Base-by-base conservation (phyloP, 2,888 invertebrate genomes). In the Lasioglossum lativentre region DNA sequence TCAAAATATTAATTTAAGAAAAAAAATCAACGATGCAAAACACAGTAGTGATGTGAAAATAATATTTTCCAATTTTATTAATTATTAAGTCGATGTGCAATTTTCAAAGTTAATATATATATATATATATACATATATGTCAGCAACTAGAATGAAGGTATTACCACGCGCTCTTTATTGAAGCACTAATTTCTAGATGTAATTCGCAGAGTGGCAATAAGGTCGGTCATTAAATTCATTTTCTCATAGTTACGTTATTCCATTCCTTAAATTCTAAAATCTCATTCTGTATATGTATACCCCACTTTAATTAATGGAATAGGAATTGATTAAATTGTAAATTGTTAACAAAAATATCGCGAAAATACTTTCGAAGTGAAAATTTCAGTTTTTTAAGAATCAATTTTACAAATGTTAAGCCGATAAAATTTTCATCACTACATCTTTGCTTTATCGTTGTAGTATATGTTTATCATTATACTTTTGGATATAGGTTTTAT, bases 221-320 rank as follows among this genome's bases (percentile, higher is more conserved):
- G 40, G 40, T 77, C 63, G 47, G 40, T 66, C 72, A 27, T 52
- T 81, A 78, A 81, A 81, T 77, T 81, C 40, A 73, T 72, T 72
- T 40, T 16, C 19, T 45, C 27, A 19, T 30, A 14, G 40, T 40
- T 30, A 68, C 30, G 40, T 74, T 38, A 40, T 42, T 42, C 30
- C 14, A 10, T 47, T 75, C 8, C 40, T 40, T 14, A 77, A 70
- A 66, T 52, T 16, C 52, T 27, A 38, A 2, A 70, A 30, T 52
- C 47, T 68, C 38, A 27, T n/a, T 68, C 38, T 52, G 19, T 30
- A n/a, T 47, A 6, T 52, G 23, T 45, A 66, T 52, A 40, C 2
- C 0, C 4, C 16, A 76, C 10, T 45, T n/a, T 8, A 19, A 66
- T 14, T 68, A 30, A 45, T 38, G 47, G 3, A 68, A 68, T 47